Base-by-base conservation (phyloP, 1,140 invertebrate species). In the Nylanderia fulva region DNA sequence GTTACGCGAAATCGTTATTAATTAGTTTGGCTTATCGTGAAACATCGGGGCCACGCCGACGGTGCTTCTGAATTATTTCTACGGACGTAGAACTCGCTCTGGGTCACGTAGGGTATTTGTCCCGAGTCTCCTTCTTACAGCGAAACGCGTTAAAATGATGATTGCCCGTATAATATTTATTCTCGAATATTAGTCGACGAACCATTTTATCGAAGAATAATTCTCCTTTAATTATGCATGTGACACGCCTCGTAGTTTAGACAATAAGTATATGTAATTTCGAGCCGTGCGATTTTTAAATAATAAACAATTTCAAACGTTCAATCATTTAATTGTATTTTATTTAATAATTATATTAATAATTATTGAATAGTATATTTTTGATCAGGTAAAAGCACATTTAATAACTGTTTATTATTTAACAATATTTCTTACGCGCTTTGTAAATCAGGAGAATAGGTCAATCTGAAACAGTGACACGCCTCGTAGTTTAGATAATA, bases 1-100 rank as follows among this genome's bases (percentile, higher is more conserved):
- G 79, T 86, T 86, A 75, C 36, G 61, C 52, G 61, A 75, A 75
- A 86, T 86, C 76, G 68, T 87, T 83, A 87, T 86, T 83, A 75
- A 87, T 86, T 87, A 87, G 48, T 45, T 15, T 24, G 24, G 66
- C 48, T 75, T 82, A 71, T 86, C 60, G 66, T 48, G 45, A 42
- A 29, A n/a, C 63, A 86, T 86, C 84, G 56, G 13, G 58, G 66
- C 45, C 64, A 66, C 64, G n/a, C 0, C 33, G n/a, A 66, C n/a
- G 29, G n/a, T 48, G 33, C 33, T 69, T 48, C 4, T 79, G 63
- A 58, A 86, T 86, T 71, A 86, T 86, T 86, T 87, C 66, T n/a
- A 85, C 27, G 36, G 11, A 75, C 63, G 18, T 13, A n/a, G 18
- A 27, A 42, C 60, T 27, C 42, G 36, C 6, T n/a, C n/a, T 54